Percentiles rank a stretch among this genome's conserved stretches.
Evolutionary conservation across 2,888 invertebrate species (phyloP).

Genomic region (Polia nebulosa): DNA sequence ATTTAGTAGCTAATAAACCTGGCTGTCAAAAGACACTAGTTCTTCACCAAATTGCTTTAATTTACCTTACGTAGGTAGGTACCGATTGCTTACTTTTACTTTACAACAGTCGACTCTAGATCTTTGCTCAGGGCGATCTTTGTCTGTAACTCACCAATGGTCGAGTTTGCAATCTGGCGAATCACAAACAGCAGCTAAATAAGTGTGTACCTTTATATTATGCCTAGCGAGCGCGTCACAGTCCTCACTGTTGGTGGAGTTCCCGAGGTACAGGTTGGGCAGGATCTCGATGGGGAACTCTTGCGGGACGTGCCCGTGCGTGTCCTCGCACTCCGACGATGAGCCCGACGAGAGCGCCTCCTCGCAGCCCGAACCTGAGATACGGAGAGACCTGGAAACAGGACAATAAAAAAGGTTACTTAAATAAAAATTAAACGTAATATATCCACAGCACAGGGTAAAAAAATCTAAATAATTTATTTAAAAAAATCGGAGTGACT

Average conservation of each 20-base stretch:
- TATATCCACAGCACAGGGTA: too few relatives aligned
- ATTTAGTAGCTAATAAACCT: too few relatives aligned
- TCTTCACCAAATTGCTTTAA: too few relatives aligned
- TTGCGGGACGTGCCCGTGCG: conserved; percentile 91
- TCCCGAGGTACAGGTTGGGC: conserved; percentile 98
- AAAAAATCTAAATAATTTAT: too few relatives aligned
- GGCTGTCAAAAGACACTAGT: too few relatives aligned
- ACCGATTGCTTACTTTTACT: too few relatives aligned
- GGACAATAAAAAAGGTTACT: neutral
- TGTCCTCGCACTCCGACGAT: conserved; percentile 94
- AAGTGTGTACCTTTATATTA: conserved; percentile 94
- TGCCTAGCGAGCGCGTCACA: conserved; percentile 96
- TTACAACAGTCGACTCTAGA: too few relatives aligned
- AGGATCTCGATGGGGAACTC: conserved; percentile 99
- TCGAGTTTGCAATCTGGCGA: neutral
- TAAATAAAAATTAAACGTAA: neutral
- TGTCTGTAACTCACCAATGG: neutral
- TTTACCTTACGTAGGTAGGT: too few relatives aligned
- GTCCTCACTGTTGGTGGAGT: conserved; percentile 98
- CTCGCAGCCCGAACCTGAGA: conserved; percentile 93
- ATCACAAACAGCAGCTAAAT: neutral
- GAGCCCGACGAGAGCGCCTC: conserved; percentile 93
- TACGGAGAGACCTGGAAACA: conserved; percentile 93
- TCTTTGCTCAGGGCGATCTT: neutral
- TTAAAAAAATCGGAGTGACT: too few relatives aligned